Base-by-base conservation (phyloP, 2,888 invertebrate species). In the Eumerus sabulonum region DNA sequence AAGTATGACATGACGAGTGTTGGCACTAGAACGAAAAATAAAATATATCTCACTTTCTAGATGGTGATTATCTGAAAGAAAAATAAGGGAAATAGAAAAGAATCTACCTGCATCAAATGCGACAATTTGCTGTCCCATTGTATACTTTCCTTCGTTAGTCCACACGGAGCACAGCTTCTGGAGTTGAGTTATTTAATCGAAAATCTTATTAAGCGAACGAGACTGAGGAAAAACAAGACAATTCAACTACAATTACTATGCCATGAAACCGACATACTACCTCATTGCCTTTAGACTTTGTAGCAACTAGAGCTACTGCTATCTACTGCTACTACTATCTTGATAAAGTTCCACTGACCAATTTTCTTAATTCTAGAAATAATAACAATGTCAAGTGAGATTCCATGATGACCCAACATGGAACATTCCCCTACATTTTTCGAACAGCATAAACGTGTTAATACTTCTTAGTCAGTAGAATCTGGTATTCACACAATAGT, bases 341-440 rank as follows among this genome's bases (percentile, higher is more conserved):
- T 40, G 18, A 36, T 71, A 50, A 54, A 76, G 71, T 56, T 76
- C 76, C 57, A 77, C 56, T 77, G 76, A 77, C 72, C 76, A 77
- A 77, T 72, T 77, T 76, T 17, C 19, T 60, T 56, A 57, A 66
- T 45, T 45, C 42, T 35, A 67, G 38, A 72, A 62, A 16, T 9
- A 51, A 47, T 62, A 62, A 57, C 66, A 67, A 62, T 62, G 56
- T 36, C 56, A 62, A 47, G 16, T 67, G 57, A 57, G 50, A 56
- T 38, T 40, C 27, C 17, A 35, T 9, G 16, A 16, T 71, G 60
- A 67, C 62, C 66, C 48, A 9, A 62, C 66, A 73, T 59, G 12
- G 9, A n/a, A n/a, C n/a, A n/a, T n/a, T n/a, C n/a, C n/a, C n/a
- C n/a, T n/a, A 27, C 7, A 4, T 27, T 27, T 27, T 27, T 27